phyloP scores from a whole-genome alignment of 2,888 invertebrate genomes.

The Callinectes sapidus region DNA sequence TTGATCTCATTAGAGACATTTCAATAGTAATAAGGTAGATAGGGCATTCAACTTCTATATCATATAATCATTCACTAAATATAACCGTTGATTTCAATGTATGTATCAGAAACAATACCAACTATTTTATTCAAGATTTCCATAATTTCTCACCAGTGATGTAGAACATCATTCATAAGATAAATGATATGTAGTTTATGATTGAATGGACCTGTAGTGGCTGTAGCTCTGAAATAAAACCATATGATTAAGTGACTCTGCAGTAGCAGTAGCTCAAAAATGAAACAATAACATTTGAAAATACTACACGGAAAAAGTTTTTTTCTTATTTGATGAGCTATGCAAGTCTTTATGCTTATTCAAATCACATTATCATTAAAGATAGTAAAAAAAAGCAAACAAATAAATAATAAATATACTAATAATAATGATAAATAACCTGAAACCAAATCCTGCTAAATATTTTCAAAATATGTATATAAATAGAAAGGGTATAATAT shows the following conservation, averaged over 20 bases:
- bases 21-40: slow-evolving; percentile 20
- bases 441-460: too few relatives aligned
- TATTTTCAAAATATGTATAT: too few relatives aligned
- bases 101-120: not conserved
- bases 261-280: slow-evolving; percentile 79
- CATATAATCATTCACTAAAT: not conserved
- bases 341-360: too few relatives aligned
- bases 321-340: too few relatives aligned
- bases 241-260: slow-evolving; percentile 87
- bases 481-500: too few relatives aligned
- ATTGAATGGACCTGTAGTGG: slow-evolving; percentile 84
- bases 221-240: slow-evolving; percentile 79
- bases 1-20: not conserved
- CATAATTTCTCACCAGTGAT: slow-evolving; percentile 76
- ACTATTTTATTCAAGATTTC: not conserved
- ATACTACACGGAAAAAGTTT: too few relatives aligned
- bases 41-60: not conserved
- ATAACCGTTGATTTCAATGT: not conserved
- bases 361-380: too few relatives aligned
- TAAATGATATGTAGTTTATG: slow-evolving; percentile 98
- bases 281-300: not conserved
- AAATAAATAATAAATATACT: too few relatives aligned
- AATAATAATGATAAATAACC: too few relatives aligned
- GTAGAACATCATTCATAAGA: slow-evolving; percentile 97
- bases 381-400: too few relatives aligned